Evolutionary conservation across 1,140 invertebrate species (phyloP).

Genomic region (Andrena cerasifolii): DNA sequence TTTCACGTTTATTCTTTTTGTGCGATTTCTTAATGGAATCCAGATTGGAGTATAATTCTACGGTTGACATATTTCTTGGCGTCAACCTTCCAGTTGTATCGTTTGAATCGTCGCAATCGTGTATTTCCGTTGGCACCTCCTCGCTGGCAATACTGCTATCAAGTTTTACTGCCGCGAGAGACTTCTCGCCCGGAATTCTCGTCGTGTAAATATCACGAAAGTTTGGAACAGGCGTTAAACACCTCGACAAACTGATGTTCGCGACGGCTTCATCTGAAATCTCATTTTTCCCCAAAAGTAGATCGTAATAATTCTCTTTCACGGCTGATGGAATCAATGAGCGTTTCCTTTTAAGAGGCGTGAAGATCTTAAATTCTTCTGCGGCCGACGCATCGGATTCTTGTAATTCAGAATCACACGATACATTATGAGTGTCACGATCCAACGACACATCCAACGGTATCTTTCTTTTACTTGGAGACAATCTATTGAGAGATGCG

Average conservation of each 20-base stretch:
- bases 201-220: constrained; percentile 26
- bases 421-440: not conserved
- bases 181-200: not conserved
- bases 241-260: constrained; percentile 44
- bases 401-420: not conserved
- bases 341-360: constrained; percentile 74
- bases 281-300: constrained; percentile 15
- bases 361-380: constrained; percentile 75
- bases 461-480: constrained; percentile 71
- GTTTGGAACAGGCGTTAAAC: constrained; percentile 41
- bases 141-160: not conserved
- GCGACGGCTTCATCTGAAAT: constrained; percentile 25
- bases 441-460: not conserved
- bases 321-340: constrained; percentile 4
- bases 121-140: not conserved
- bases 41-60: constrained; percentile 65
- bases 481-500: constrained; percentile 29
- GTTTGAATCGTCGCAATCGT: not conserved
- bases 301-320: constrained; percentile 27
- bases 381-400: not conserved
- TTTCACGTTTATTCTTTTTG: constrained; percentile 73
- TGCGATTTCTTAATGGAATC: constrained; percentile 78
- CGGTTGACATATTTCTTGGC: constrained; percentile 64
- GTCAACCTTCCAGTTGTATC: constrained; percentile 60
- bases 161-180: not conserved